Conservation (phyloP, 2,888 invertebrate genomes). For the Anaspis maculata region DNA sequence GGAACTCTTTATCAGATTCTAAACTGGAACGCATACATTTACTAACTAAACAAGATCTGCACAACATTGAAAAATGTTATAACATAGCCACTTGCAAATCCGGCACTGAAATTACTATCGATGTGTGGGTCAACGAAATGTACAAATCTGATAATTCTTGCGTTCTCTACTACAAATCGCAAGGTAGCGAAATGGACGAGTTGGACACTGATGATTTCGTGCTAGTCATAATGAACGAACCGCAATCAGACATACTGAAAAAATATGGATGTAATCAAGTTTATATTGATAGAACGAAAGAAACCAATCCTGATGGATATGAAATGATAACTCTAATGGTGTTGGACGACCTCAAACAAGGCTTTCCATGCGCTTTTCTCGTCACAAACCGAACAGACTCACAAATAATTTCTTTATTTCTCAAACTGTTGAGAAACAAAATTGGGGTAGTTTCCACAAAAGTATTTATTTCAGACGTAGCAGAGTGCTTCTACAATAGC, state of each 20-base stretch:
- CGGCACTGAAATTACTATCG: neutral
- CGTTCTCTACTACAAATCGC: conserved; percentile 20
- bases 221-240: conserved; percentile 22
- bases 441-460: too few relatives aligned
- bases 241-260: conserved; percentile 20
- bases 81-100: neutral
- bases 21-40: too few relatives aligned
- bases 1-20: neutral
- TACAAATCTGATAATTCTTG: conserved; percentile 6
- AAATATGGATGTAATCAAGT: conserved; percentile 17
- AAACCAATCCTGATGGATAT: neutral
- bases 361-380: conserved; percentile 17
- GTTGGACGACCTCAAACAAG: conserved; percentile 12
- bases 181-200: conserved; percentile 13
- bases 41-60: neutral
- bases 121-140: conserved; percentile 2
- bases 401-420: neutral
- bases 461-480: neutral
- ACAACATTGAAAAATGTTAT: neutral
- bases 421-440: neutral
- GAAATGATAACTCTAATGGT: conserved; percentile 8
- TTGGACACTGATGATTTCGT: conserved; percentile 23
- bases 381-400: conserved; percentile 11
- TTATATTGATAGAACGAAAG: conserved; percentile 1
- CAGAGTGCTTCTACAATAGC: neutral